These are phyloP conservation scores for Calameuta filiformis DNA, from an alignment of 2,888 invertebrate genomes.

Conservation along the genomic window DNA sequence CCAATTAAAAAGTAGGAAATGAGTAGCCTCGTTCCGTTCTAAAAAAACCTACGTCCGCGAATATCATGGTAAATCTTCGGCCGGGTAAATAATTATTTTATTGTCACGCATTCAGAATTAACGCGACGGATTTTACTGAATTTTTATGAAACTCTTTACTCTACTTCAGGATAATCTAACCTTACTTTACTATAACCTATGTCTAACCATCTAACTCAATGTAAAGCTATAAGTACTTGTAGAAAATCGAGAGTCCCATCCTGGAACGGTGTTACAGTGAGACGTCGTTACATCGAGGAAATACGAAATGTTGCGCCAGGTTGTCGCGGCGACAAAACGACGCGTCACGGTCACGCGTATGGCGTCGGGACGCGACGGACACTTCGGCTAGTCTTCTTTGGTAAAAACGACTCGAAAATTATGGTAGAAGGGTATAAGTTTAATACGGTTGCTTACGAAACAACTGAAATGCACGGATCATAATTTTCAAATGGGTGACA, in stretches of 20 bases:
- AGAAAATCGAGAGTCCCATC: neutral
- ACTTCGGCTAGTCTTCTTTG: neutral
- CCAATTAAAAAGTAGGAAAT: constrained; percentile 61
- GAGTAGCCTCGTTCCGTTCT: constrained; percentile 63
- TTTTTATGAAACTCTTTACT: neutral
- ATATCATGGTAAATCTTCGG: constrained; percentile 13
- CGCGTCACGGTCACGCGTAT: constrained; percentile 3
- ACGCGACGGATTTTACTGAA: neutral
- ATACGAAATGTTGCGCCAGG: neutral
- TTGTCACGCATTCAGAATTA: neutral
- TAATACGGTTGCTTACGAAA: neutral
- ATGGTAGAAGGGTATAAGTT: neutral
- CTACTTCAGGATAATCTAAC: neutral
- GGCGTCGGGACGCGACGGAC: neutral
- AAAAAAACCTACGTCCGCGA: constrained; percentile 51
- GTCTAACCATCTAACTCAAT: neutral
- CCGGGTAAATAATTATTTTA: neutral
- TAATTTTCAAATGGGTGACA: neutral
- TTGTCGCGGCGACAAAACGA: neutral
- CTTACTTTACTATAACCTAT: neutral
- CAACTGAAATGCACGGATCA: neutral
- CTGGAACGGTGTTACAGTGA: neutral
- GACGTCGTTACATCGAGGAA: neutral
- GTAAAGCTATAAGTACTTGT: neutral
- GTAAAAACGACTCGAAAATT: neutral